Evolutionary conservation across 2,113 vertebrate genomes (phyloP), one percentile per base, ranked within the genome.

Genomic region (Plecotus auritus): DNA sequence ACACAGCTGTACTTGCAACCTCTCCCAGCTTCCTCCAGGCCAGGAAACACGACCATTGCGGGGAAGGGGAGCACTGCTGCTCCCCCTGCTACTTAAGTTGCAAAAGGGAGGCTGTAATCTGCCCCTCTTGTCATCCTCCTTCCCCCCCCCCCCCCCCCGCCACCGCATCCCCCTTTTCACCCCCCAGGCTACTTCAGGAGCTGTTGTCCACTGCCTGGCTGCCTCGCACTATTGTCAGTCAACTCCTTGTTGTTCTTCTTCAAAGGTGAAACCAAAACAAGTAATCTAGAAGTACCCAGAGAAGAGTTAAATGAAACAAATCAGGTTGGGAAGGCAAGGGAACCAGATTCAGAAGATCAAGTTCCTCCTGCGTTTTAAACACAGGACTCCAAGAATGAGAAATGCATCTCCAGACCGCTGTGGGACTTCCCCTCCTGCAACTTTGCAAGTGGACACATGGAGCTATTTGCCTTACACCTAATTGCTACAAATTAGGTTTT

Each of bases 381-480:
- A 40, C 82, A 73, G 1, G 17, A 45, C 49, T 51, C 51, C 47
- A 56, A 72, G 45, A 35, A 85, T 18, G 72, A 85, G 22, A 74
- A 64, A 54, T 12, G 12, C 59, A 47, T 70, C 51, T 90, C 40
- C n/a, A 18, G 16, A 26, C 32, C 3, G 2, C 49, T 18, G 10
- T 56, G 93, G 74, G 49, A 76, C 26, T 35, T 93, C 6, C 12
- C 85, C 66, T 69, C 20, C 42, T 69, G 40, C 59, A 93, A 28
- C 13, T 66, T 95, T 84, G 49, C 45, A 45, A 49, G 66, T 90
- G 88, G 76, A 81, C 88, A 90, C 56, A 37, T 5, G 64, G 90
- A 97, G 64, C 87, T 4, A 85, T 93, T 96, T 96, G 83, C 90
- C 85, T 93, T 59, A 30, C 42, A 88, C 28, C 47, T 95, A 95